Percentiles rank a stretch among this genome's conserved stretches.
These are phyloP conservation scores for Trachelipus rathkii DNA, from an alignment of 1,140 invertebrate genomes.

Conservation along the genomic window DNA sequence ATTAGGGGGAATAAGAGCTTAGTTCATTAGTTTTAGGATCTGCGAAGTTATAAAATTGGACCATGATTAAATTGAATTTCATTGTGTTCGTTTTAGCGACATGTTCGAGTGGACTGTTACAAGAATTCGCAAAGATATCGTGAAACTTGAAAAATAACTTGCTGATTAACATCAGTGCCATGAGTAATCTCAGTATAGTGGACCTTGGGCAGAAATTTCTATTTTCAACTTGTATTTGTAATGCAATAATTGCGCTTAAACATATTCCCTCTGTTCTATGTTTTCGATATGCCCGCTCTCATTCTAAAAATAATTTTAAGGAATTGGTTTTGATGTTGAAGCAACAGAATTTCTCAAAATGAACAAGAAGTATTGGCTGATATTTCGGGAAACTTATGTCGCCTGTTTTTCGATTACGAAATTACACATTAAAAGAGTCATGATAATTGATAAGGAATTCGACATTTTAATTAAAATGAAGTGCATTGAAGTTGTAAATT, in stretches of 20 bases:
- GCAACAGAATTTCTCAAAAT: neutral
- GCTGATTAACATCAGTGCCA: no score
- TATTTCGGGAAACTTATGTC: neutral
- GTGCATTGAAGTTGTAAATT: neutral
- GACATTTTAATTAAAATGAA: neutral
- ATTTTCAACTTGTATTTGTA: no score
- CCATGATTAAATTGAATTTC: no score
- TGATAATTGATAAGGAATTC: neutral
- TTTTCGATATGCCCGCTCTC: neutral
- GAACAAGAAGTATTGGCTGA: neutral
- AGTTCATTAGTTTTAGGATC: no score
- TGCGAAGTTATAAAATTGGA: no score
- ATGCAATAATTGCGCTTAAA: neutral
- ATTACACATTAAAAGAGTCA: neutral
- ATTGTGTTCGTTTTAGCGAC: no score
- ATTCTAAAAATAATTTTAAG: neutral
- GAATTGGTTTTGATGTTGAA: conserved; percentile 3
- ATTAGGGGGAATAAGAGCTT: no score
- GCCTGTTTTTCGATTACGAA: neutral
- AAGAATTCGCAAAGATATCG: no score
- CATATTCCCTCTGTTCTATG: neutral
- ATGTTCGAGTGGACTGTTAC: no score
- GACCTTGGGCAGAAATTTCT: no score
- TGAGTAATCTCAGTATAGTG: no score
- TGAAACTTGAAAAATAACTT: no score